phyloP scores from a whole-genome alignment of 2,113 vertebrate species.

The Rhabdornis inornatus region DNA sequence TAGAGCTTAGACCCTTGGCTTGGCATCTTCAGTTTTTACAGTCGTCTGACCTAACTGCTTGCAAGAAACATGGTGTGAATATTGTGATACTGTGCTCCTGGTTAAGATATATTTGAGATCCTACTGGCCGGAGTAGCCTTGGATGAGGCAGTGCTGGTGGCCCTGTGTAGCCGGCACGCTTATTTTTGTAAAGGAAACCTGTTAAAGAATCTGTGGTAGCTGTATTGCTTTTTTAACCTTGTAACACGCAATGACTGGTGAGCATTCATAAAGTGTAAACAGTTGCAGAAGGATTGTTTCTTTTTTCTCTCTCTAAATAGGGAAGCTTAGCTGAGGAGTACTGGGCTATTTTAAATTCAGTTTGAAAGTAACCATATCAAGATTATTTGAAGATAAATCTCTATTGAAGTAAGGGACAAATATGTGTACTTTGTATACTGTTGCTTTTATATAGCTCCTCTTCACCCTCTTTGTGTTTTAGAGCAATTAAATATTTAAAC shows the following conservation, averaged over 20 bases:
- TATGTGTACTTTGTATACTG: not conserved
- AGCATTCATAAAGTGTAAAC: not conserved
- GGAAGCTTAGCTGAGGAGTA: not conserved
- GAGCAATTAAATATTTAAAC: slow-evolving; percentile 70
- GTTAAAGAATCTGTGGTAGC: not conserved
- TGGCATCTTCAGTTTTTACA: not conserved
- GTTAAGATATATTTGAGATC: not conserved
- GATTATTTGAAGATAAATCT: not conserved
- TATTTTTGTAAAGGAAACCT: not conserved
- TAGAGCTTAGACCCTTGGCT: not conserved
- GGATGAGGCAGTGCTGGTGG: not conserved
- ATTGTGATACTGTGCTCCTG: not conserved
- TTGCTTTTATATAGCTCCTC: not conserved
- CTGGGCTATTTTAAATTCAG: not conserved
- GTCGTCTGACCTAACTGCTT: not conserved
- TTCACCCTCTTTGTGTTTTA: slow-evolving; percentile 31
- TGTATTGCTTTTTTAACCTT: not conserved
- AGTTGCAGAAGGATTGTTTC: not conserved
- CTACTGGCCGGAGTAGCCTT: not conserved
- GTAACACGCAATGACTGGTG: not conserved
- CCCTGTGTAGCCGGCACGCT: accelerated
- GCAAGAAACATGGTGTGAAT: not conserved
- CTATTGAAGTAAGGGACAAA: not conserved
- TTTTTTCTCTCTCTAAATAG: not conserved
- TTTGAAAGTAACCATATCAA: not conserved